phyloP scores from a whole-genome alignment of 2,797 vertebrate species.

The Stomatorhinus walkeri region DNA sequence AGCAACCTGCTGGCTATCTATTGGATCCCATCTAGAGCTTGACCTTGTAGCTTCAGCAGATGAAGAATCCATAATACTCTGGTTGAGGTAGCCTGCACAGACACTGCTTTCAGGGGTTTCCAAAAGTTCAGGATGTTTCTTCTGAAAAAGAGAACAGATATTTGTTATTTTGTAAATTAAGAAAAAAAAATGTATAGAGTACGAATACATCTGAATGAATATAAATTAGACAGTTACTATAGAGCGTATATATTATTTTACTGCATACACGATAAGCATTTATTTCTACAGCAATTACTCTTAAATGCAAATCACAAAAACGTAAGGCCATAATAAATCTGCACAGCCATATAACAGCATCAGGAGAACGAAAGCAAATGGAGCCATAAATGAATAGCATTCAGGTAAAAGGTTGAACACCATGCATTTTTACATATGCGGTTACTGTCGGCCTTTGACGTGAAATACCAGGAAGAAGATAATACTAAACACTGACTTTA shows the following conservation, averaged over 20 bases:
- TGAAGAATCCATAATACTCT: neutral
- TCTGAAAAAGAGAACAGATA: neutral
- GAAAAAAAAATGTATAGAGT: neutral
- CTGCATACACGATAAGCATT: neutral
- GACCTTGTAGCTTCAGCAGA: neutral
- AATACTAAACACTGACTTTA: neutral
- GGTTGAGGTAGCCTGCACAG: neutral
- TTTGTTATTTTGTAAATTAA: neutral
- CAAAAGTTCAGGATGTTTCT: neutral
- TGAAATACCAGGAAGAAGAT: neutral
- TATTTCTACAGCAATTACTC: neutral
- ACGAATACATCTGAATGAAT: neutral
- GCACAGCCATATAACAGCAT: neutral
- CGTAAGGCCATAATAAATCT: neutral
- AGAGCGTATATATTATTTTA: neutral
- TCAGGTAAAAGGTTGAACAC: neutral
- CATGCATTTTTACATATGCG: neutral
- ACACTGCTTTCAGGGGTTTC: neutral
- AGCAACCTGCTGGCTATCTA: neutral
- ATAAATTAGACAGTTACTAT: neutral
- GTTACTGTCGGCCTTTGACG: neutral
- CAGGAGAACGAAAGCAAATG: neutral
- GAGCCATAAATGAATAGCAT: neutral
- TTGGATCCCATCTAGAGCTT: neutral
- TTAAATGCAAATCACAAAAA: neutral